Percentiles rank a stretch among this genome's conserved stretches.
Conservation (phyloP, 2,797 vertebrate species). For the Mallotus villosus region DNA sequence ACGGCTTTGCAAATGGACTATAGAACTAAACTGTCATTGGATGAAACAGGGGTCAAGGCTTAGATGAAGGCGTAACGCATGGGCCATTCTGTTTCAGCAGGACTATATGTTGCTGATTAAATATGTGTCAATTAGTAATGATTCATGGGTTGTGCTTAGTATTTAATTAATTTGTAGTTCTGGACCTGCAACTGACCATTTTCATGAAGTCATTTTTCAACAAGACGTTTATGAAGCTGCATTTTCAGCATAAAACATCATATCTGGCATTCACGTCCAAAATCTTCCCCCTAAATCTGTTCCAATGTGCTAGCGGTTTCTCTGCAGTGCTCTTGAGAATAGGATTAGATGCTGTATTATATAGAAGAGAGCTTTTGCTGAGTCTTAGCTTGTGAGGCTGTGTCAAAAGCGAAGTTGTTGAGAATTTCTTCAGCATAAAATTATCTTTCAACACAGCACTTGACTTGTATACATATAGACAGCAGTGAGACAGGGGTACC, state of each 20-base stretch:
- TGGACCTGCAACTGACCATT: neutral
- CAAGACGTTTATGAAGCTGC: neutral
- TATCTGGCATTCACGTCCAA: neutral
- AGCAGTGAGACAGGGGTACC: neutral
- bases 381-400: neutral
- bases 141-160: neutral
- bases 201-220: neutral
- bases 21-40: slow-evolving; percentile 13
- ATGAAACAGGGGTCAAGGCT: slow-evolving; percentile 1
- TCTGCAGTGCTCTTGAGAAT: neutral
- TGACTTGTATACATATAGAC: slow-evolving; percentile 4
- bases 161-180: neutral
- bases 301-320: neutral
- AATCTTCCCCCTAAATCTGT: neutral
- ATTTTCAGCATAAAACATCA: neutral
- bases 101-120: neutral
- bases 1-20: neutral
- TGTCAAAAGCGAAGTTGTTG: neutral
- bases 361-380: neutral
- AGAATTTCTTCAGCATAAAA: neutral
- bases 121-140: slow-evolving; percentile 7
- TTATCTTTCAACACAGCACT: neutral
- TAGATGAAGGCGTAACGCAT: neutral
- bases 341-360: too few relatives aligned
- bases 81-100: neutral